Evolutionary conservation across 37 sponge, comb jelly and placozoan genomes (phyloP).

Genomic region (Chondrosia reniformis): DNA sequence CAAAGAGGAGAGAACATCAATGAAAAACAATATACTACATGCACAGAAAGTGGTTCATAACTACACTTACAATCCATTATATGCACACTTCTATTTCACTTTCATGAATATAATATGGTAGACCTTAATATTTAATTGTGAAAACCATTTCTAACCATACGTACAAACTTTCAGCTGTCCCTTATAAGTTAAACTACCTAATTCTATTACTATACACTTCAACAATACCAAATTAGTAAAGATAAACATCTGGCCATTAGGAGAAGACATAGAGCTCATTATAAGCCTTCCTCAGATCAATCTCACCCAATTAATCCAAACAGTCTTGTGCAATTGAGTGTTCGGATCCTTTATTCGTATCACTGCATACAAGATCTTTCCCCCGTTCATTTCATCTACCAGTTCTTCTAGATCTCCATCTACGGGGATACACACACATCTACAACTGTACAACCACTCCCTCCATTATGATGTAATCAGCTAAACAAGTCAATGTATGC

Average conservation of each 20-base stretch:
- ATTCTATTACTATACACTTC: too few species aligned
- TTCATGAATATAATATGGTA: too few species aligned
- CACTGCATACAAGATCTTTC: conserved; percentile 82
- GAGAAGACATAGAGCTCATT: not conserved
- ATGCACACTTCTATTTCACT: too few species aligned
- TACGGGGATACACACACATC: conserved; percentile 2
- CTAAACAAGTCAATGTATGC: too few species aligned
- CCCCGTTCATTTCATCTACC: conserved; percentile 76
- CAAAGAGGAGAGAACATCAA: not conserved
- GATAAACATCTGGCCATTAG: not conserved
- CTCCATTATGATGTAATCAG: too few species aligned
- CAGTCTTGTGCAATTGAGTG: conserved; percentile 76
- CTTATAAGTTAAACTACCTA: too few species aligned
- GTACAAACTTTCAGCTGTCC: too few species aligned
- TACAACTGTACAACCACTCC: too few species aligned
- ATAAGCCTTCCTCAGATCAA: not conserved
- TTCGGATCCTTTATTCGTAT: conserved; percentile 78
- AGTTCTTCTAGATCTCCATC: conserved; percentile 83
- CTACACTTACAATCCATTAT: conserved; percentile 26
- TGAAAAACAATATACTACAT: not conserved
- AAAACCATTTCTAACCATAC: too few species aligned
- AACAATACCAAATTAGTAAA: too few species aligned
- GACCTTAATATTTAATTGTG: too few species aligned
- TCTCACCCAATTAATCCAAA: conserved; percentile 84
- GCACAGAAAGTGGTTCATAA: conserved; percentile 29